Percentiles rank a stretch among this genome's conserved stretches.
Evolutionary conservation across 2,797 vertebrate genomes (phyloP).

Genomic region (Gadopsis bispinosus): DNA sequence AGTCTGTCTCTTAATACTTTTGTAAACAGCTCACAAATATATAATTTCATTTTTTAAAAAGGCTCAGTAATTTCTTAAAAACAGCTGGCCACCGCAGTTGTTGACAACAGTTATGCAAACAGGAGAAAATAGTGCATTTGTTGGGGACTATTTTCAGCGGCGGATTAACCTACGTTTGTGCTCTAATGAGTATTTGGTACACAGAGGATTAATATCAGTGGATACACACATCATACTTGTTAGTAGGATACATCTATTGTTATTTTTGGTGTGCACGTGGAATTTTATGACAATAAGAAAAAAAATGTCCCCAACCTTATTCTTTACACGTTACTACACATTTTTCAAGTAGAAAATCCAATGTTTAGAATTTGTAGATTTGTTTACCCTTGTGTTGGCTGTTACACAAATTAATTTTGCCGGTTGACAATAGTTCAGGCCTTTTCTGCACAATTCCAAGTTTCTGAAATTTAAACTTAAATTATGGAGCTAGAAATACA

Average conservation of each 20-base stretch:
- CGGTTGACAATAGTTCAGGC: accelerated
- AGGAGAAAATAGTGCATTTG: neutral
- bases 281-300: neutral
- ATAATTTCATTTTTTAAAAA: neutral
- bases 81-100: neutral
- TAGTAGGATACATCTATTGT: too few relatives aligned
- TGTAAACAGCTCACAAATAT: neutral
- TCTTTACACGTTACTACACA: neutral
- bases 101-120: neutral
- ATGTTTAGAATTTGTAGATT: neutral
- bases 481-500: neutral
- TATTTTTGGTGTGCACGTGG: too few relatives aligned
- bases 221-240: too few relatives aligned
- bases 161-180: neutral
- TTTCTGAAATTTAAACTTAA: neutral
- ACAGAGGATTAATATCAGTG: neutral
- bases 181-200: neutral
- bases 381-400: too few relatives aligned
- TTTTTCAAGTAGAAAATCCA: neutral
- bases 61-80: neutral
- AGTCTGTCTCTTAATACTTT: neutral
- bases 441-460: neutral
- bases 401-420: neutral
- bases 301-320: neutral
- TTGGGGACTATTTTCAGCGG: neutral